phyloP scores from a whole-genome alignment of 2,888 invertebrate genomes.

The Chydorus sphaericus region DNA sequence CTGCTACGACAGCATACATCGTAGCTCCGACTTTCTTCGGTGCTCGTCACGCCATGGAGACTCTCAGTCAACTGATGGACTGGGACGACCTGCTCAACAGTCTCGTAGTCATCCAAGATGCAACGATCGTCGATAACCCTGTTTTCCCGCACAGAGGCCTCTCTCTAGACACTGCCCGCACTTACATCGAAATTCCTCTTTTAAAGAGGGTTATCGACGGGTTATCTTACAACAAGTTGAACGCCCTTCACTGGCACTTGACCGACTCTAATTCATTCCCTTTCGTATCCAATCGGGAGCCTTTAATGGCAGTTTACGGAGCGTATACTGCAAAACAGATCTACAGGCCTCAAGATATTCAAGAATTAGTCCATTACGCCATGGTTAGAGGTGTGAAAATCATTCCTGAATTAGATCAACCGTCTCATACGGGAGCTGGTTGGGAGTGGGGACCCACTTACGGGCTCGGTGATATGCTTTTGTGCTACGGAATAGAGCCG shows the following conservation, averaged over 20 bases:
- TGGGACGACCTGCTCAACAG: slow-evolving; percentile 37
- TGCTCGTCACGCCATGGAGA: slow-evolving; percentile 41
- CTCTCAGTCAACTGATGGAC: slow-evolving; percentile 21
- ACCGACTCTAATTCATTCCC: slow-evolving; percentile 38
- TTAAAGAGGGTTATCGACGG: slow-evolving; percentile 33
- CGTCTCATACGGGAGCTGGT: slow-evolving; percentile 27
- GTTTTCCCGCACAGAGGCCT: slow-evolving; percentile 37
- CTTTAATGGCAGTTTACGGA: slow-evolving; percentile 27
- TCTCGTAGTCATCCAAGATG: slow-evolving; percentile 16
- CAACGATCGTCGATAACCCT: slow-evolving; percentile 33
- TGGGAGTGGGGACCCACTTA: slow-evolving; percentile 24
- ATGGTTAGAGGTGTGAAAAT: slow-evolving; percentile 52
- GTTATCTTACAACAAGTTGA: slow-evolving; percentile 36
- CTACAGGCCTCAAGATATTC: slow-evolving; percentile 23
- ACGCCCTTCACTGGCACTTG: slow-evolving; percentile 35
- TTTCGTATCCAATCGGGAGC: slow-evolving; percentile 29
- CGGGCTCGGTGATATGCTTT: slow-evolving; percentile 11
- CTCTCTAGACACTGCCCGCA: slow-evolving; percentile 40
- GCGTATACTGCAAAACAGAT: slow-evolving; percentile 32
- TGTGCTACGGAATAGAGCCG: slow-evolving; percentile 14
- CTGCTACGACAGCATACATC: slow-evolving; percentile 16
- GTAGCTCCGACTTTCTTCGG: slow-evolving; percentile 47
- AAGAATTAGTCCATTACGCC: slow-evolving; percentile 33
- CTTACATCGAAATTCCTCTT: slow-evolving; percentile 36
- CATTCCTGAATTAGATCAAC: slow-evolving; percentile 50